Percentiles rank a stretch among this genome's conserved stretches.
These are phyloP conservation scores for Mastomys natalensis DNA, from an alignment of 2,113 vertebrate species.

Conservation along the genomic window DNA sequence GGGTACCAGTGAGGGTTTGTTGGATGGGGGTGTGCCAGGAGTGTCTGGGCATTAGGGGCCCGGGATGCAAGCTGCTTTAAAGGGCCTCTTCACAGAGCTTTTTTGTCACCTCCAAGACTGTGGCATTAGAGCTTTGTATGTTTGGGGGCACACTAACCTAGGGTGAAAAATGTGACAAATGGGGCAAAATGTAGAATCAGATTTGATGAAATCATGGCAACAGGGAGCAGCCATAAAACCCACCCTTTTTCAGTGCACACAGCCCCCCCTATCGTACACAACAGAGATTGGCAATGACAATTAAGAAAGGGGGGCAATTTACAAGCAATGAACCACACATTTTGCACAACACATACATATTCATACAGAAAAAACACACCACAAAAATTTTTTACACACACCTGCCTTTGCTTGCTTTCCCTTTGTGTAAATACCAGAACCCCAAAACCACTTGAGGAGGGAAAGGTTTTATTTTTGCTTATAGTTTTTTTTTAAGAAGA, in stretches of 20 bases:
- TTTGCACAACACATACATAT: not conserved
- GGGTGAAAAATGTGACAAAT: too few species aligned
- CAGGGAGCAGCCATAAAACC: not conserved
- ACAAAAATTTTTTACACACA: not conserved
- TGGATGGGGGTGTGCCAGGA: not conserved
- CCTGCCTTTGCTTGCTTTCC: not conserved
- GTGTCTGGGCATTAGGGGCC: too few species aligned
- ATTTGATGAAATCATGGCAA: not conserved
- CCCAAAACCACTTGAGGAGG: not conserved
- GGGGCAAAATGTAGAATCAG: rapidly evolving
- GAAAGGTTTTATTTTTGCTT: not conserved
- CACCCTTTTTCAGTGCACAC: not conserved
- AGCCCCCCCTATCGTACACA: not conserved
- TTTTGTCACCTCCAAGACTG: not conserved
- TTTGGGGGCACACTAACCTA: rapidly evolving
- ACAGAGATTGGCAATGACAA: not conserved
- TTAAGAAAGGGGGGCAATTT: not conserved
- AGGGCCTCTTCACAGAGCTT: not conserved
- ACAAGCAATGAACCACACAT: not conserved
- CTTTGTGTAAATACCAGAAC: not conserved
- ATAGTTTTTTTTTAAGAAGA: not conserved
- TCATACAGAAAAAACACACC: not conserved
- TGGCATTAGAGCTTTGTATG: not conserved
- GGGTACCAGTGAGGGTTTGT: rapidly evolving
- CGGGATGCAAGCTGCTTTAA: not conserved